Base-by-base conservation (phyloP, 30 jellyfish, hydroid and myxozoan genomes). In the Morbakka virulenta region DNA sequence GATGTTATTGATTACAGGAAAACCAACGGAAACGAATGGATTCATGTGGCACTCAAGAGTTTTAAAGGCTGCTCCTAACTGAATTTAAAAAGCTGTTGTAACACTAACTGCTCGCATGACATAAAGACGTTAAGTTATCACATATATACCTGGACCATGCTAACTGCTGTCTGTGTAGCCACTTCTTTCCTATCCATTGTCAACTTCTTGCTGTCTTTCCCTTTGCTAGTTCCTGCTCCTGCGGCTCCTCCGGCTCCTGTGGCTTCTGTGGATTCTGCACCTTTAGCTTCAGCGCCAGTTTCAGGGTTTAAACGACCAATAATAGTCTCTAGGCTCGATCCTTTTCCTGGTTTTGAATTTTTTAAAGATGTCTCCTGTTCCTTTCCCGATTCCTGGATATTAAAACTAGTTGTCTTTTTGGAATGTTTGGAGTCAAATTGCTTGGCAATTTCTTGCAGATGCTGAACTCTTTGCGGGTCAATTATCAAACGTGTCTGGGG, bases 261-360 rank as follows among this genome's bases (percentile, higher is more conserved):
- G n/a, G n/a, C n/a, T 9, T 41, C 57, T 6, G 57, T 41, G 17
- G 13, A 6, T 17, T 6, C 9, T 6, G 13, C 17, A 6, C 57
- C 57, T 17, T 68, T 48, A 0, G 25, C 83, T 24, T n/a, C 64
- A 21, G 76, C 28, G 17, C 70, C 48, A 27, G 34, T 66, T 30
- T 83, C 95, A 28, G 95, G 73, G 25, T 67, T 61, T 29, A 83
- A 25, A 1, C 95, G 68, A 4, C 82, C 95, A 62, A 83, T 72
- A 14, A 83, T 83, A 48, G 83, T 83, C 31, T 83, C 87, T 29
- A 83, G 85, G 4, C 95, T 85, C 0, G 87, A 72, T 3, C 87
- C 95, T 41, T 41, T 41, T 9, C 57, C 57, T 41, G 57, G 9
- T 17, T 41, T 41, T 17, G 57, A 41, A 65, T 83, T 83, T n/a